A percentile compares a stretch with the other conserved stretches of the same genome.
phyloP scores from a whole-genome alignment of 1,140 invertebrate genomes.

The Oryctes rhinoceros region DNA sequence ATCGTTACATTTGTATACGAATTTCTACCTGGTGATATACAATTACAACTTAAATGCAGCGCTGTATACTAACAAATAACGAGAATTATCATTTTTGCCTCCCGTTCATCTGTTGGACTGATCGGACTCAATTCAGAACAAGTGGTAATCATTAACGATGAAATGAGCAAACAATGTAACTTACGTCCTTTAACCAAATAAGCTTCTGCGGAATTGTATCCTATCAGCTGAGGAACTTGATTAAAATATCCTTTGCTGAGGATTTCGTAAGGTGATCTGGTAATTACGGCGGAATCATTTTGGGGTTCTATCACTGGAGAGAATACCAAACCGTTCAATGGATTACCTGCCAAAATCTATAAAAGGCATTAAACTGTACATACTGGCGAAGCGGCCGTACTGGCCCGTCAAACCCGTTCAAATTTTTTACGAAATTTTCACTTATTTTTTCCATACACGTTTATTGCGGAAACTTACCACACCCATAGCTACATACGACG shows the following conservation, averaged over 20 bases:
- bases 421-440: too few relatives aligned
- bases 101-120: too few relatives aligned
- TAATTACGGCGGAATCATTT: background rate
- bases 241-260: background rate
- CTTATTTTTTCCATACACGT: too few relatives aligned
- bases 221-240: slow-evolving; percentile 20
- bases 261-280: background rate
- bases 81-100: too few relatives aligned
- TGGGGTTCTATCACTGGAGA: slow-evolving; percentile 4
- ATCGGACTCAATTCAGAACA: background rate
- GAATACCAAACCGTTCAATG: slow-evolving; percentile 25
- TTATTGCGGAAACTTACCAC: background rate
- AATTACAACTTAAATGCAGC: too few relatives aligned
- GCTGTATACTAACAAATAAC: too few relatives aligned
- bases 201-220: background rate
- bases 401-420: too few relatives aligned
- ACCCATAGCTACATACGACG: background rate
- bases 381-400: too few relatives aligned
- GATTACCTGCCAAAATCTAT: background rate
- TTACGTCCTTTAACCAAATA: background rate
- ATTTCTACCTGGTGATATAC: too few relatives aligned
- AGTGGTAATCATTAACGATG: too few relatives aligned
- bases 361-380: background rate
- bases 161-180: background rate
- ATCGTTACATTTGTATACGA: too few relatives aligned